Base-by-base conservation (phyloP, 2,797 vertebrate species). In the Craterocephalus amniculus region DNA sequence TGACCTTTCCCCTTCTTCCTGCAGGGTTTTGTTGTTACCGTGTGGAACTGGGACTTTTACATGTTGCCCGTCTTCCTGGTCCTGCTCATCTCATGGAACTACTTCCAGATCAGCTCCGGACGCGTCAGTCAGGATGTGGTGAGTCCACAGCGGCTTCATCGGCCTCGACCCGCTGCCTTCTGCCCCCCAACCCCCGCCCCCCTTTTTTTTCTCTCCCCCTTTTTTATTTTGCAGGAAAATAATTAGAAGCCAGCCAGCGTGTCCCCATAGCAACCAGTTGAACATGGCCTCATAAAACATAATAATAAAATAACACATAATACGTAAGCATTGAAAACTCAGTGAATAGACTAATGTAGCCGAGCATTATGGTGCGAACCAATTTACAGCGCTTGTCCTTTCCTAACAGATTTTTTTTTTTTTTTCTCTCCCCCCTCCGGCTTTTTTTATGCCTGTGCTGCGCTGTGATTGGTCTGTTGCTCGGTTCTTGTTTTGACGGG, bases 11-110 rank as follows among this genome's bases (percentile, higher is more conserved):
- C 59, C 48, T 26, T 83, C 13, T 83, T 32, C 83, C 87, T 55
- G 78, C 90, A 99, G 98, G 88, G 97, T 13, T 99, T 99, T 76
- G 18, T 99, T 77, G 61, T 97, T 78, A 94, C 94, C 0, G 95
- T 99, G 57, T 99, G 97, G 98, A 93, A 94, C 5, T 95, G 96
- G 91, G 96, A 99, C 63, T 93, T 98, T 67, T 99, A 97, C 90
- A 97, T 99, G 97, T 86, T 99, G 76, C 98, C 98, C 6, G 72
- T 98, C 86, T 94, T 92, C 64, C 78, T 99, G 75, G 82, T 97
- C 68, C 78, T 97, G 68, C 94, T 99, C 72, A 95, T 99, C 69
- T 70, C 85, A 0, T 97, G 97, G 94, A 98, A 97, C 85, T 97
- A 97, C 89, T 69, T 96, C 62, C 92, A 90, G 35, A 67, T 96